These are phyloP conservation scores for Cerceris rybyensis DNA, from an alignment of 2,888 invertebrate species.

Conservation along the genomic window DNA sequence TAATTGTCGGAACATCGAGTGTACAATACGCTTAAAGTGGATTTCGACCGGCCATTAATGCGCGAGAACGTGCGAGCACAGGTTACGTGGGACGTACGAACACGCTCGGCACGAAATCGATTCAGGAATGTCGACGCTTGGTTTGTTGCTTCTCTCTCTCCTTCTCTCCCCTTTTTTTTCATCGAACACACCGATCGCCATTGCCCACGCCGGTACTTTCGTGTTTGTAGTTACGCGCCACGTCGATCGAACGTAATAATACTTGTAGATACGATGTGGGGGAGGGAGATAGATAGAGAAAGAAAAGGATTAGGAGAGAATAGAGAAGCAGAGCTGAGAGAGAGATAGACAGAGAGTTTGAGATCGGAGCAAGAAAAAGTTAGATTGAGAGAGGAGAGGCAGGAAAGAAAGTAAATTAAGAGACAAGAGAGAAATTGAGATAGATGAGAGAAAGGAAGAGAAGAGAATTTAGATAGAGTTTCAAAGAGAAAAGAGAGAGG, in stretches of 20 bases:
- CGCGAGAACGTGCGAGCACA: conserved; percentile 41
- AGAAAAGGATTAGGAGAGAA: too few relatives aligned
- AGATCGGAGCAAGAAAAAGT: conserved; percentile 8
- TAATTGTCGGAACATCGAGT: conserved; percentile 39
- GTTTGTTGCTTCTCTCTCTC: conserved; percentile 42
- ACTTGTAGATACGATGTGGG: not conserved
- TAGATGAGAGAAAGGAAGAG: too few relatives aligned
- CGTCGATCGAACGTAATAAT: conserved; percentile 3
- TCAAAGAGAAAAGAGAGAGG: too few relatives aligned
- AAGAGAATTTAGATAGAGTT: too few relatives aligned
- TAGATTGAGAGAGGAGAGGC: not conserved
- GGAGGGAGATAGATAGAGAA: too few relatives aligned
- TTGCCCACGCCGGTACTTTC: conserved; percentile 39
- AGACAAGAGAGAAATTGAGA: too few relatives aligned
- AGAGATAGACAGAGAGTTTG: too few relatives aligned
- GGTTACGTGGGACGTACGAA: conserved; percentile 46
- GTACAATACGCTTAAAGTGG: conserved; percentile 41
- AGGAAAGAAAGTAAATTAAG: too few relatives aligned
- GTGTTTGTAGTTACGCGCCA: conserved; percentile 24
- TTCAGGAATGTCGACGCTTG: conserved; percentile 62
- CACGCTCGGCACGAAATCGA: conserved; percentile 53
- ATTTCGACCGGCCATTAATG: conserved; percentile 55
- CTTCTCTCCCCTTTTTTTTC: not conserved
- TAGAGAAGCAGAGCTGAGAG: too few relatives aligned
- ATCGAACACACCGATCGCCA: conserved; percentile 23